phyloP scores from a whole-genome alignment of 2,888 invertebrate species.

The Entomobrya proxima region DNA sequence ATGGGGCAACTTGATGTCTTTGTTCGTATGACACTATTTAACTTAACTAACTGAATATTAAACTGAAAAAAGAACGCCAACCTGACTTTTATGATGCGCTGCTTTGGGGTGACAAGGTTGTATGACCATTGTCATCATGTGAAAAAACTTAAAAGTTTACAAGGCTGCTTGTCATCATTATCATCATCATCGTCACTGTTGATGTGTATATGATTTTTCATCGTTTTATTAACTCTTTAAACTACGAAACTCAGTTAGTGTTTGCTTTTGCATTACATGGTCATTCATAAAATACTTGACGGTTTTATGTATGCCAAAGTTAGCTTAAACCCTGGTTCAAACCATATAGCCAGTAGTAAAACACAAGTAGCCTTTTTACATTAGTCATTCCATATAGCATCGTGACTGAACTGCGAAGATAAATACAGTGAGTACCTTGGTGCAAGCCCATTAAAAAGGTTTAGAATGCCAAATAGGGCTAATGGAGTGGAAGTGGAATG shows the following conservation, averaged over 20 bases:
- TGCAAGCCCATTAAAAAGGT: neutral
- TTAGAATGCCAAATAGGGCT: slow-evolving; percentile 40
- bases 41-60: no score
- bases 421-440: neutral
- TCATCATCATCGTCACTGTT: neutral
- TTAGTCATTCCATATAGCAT: no score
- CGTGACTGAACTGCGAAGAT: no score
- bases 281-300: neutral
- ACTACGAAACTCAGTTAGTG: neutral
- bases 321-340: no score
- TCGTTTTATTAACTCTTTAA: neutral
- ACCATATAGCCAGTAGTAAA: no score
- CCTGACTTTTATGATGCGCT: neutral
- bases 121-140: slow-evolving; percentile 26
- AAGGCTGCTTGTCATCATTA: slow-evolving; percentile 28
- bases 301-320: neutral
- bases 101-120: slow-evolving; percentile 12
- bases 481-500: slow-evolving; percentile 33
- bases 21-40: neutral
- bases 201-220: neutral
- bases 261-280: neutral
- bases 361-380: no score
- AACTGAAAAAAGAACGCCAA: neutral
- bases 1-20: no score
- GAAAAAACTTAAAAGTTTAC: slow-evolving; percentile 1